Evolutionary conservation across 2,797 vertebrate species (phyloP).

Genomic region (Agapornis canus): DNA sequence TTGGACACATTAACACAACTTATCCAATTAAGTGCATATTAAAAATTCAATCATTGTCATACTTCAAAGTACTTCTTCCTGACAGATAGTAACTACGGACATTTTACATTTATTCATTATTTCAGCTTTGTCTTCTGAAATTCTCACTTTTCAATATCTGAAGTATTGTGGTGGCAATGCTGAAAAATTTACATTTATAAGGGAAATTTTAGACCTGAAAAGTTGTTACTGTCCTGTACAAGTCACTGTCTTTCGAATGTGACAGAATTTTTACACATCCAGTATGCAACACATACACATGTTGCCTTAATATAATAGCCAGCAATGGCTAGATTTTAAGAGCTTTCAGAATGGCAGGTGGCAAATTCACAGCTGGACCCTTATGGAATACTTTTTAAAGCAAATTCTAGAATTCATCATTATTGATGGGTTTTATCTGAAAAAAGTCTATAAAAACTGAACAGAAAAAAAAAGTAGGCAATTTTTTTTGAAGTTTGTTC

Average conservation of each 20-base stretch:
- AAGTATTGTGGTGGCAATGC: neutral
- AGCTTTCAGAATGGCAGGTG: neutral
- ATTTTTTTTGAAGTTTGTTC: neutral
- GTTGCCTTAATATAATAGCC: neutral
- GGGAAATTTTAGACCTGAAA: neutral
- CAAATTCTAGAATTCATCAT: neutral
- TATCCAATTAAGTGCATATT: neutral
- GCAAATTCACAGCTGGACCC: neutral
- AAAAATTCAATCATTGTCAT: neutral
- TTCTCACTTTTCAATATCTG: slow-evolving; percentile 13
- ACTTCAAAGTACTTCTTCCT: neutral
- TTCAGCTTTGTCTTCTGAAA: slow-evolving; percentile 20
- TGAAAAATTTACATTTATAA: neutral
- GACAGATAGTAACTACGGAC: neutral
- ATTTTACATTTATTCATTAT: neutral
- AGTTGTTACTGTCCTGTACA: neutral
- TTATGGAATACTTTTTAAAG: neutral
- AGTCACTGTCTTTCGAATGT: neutral
- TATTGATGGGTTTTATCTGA: neutral
- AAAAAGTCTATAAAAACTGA: neutral
- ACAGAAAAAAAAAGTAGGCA: neutral
- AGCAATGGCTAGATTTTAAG: neutral
- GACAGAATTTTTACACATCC: neutral
- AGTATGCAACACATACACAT: neutral
- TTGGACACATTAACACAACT: neutral